Evolutionary conservation across 1,140 invertebrate species (phyloP).

Genomic region (Diuraphis noxia): DNA sequence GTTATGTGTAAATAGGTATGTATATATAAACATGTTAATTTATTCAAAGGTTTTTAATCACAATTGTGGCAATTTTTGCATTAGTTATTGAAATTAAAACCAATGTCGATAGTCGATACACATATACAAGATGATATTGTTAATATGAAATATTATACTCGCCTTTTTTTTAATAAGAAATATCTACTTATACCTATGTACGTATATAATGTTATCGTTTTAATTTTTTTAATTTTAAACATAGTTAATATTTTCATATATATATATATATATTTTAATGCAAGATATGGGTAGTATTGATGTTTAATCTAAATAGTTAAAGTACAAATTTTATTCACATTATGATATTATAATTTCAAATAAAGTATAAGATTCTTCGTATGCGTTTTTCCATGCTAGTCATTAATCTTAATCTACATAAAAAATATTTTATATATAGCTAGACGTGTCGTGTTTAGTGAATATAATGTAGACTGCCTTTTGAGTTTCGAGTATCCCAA

Average conservation of each 20-base stretch:
- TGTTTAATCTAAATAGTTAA: neutral
- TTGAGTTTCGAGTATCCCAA: neutral
- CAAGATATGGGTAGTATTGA: neutral
- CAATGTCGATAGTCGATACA: neutral
- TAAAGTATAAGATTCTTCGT: neutral
- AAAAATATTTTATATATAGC: neutral
- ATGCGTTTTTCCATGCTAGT: neutral
- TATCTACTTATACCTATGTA: neutral
- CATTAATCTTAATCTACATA: neutral
- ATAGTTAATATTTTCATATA: neutral
- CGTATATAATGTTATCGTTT: too few relatives aligned
- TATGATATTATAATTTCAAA: neutral
- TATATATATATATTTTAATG: too few relatives aligned
- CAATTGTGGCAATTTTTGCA: neutral
- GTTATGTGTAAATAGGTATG: neutral
- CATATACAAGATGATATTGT: neutral
- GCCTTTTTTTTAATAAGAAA: too few relatives aligned
- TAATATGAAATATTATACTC: neutral
- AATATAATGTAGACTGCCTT: neutral
- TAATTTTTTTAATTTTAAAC: neutral
- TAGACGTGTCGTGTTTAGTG: neutral
- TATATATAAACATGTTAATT: neutral
- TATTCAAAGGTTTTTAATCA: neutral
- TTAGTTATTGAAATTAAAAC: neutral
- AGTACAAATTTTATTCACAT: neutral